A percentile compares a stretch with the other conserved stretches of the same genome.
Evolutionary conservation across 2,888 invertebrate genomes (phyloP).

Genomic region (Drosophila tanythrix): DNA sequence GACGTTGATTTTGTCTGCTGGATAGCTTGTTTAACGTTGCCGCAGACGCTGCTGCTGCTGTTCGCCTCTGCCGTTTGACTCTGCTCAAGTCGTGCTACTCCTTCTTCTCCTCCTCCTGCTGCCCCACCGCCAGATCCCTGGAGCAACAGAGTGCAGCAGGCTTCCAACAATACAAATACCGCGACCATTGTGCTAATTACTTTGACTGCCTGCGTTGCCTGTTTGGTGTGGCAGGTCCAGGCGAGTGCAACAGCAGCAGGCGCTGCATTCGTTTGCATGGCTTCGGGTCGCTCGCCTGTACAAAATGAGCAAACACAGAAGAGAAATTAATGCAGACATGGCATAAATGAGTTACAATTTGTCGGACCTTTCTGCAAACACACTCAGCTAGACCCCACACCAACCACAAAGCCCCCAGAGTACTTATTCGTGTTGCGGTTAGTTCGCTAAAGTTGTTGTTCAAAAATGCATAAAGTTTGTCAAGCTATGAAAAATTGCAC

Average conservation of each 20-base stretch:
- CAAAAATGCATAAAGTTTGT: conserved; percentile 55
- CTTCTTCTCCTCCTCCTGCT: conserved; percentile 12
- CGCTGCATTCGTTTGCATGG: conserved; percentile 91
- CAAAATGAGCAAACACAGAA: conserved; percentile 80
- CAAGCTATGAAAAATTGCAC: conserved; percentile 42
- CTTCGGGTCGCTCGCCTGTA: conserved; percentile 91
- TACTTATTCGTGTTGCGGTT: conserved; percentile 54
- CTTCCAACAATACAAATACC: conserved; percentile 78
- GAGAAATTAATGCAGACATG: conserved; percentile 62
- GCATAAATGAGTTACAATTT: conserved; percentile 76
- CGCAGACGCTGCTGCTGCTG: conserved; percentile 13
- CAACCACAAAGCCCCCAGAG: conserved; percentile 21
- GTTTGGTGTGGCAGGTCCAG: conserved; percentile 76
- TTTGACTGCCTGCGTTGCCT: conserved; percentile 78
- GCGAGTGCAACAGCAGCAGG: conserved; percentile 74
- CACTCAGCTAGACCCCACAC: background rate
- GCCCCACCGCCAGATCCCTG: conserved; percentile 39
- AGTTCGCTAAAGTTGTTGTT: conserved; percentile 45
- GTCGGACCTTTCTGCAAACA: conserved; percentile 38
- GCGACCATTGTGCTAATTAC: conserved; percentile 82
- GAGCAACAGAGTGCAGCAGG: conserved; percentile 67
- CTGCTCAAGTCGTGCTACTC: conserved; percentile 30
- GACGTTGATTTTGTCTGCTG: conserved; percentile 26
- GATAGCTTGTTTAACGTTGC: conserved; percentile 16
- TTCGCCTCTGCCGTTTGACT: conserved; percentile 41